Evolutionary conservation across 2,113 vertebrate genomes (phyloP).

Genomic region (Ammospiza caudacuta): DNA sequence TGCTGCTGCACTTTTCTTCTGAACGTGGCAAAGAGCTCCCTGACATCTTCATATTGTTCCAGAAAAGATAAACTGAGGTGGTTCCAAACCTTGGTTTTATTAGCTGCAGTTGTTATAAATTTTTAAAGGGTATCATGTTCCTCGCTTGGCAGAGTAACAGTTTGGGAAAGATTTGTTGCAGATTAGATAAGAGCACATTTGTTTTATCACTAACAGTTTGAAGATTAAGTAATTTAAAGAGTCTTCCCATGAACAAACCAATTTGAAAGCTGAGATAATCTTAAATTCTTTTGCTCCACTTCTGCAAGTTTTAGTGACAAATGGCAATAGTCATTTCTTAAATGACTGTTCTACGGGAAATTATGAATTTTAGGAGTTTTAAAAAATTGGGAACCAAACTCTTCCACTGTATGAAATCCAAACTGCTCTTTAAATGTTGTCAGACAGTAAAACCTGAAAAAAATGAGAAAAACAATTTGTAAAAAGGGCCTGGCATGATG

Average conservation of each 20-base stretch:
- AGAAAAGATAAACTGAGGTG: slow-evolving; percentile 50
- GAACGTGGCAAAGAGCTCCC: background rate
- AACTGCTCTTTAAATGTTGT: background rate
- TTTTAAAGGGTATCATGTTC: slow-evolving; percentile 29
- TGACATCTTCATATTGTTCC: slow-evolving; percentile 52
- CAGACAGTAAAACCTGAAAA: background rate
- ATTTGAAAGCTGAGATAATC: slow-evolving; percentile 31
- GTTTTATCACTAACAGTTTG: slow-evolving; percentile 37
- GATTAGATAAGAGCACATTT: slow-evolving; percentile 39
- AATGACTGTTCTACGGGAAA: background rate
- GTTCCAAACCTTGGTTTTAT: slow-evolving; percentile 59
- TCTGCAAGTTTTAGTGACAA: background rate
- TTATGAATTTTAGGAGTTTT: background rate
- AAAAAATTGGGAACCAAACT: background rate
- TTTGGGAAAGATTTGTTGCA: slow-evolving; percentile 56
- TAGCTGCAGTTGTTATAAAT: slow-evolving; percentile 54
- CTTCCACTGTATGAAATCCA: background rate
- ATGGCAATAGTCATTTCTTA: background rate
- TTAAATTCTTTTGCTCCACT: background rate
- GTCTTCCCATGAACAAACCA: background rate
- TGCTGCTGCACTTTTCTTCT: background rate
- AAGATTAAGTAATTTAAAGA: slow-evolving; percentile 52
- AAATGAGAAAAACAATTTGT: background rate
- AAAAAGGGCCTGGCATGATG: background rate
- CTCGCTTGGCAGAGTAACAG: slow-evolving; percentile 9